phyloP scores from a whole-genome alignment of 2,113 vertebrate species.

The Syngnathus floridae region DNA sequence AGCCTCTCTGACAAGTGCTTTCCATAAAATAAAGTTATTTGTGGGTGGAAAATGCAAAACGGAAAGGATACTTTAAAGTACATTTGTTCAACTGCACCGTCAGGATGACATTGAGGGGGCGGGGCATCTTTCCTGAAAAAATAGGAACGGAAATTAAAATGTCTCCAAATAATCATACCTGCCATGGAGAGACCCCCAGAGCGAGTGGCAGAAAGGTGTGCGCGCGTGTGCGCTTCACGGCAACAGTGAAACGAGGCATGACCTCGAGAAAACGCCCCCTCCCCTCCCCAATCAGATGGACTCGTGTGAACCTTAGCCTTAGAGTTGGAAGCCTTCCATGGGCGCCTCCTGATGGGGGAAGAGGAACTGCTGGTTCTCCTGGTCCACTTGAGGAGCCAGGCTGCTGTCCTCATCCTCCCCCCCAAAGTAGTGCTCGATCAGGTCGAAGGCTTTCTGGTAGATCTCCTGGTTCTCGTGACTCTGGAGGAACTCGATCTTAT shows the following conservation, averaged over 20 bases:
- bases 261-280: constrained; percentile 3
- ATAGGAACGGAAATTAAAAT: constrained; percentile 30
- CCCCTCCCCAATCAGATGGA: constrained; percentile 1
- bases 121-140: constrained; percentile 23
- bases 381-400: constrained; percentile 85
- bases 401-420: constrained; percentile 83
- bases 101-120: constrained; percentile 24
- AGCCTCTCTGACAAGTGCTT: constrained; percentile 1
- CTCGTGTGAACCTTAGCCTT: constrained; percentile 29
- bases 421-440: constrained; percentile 95
- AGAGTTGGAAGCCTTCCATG: constrained; percentile 87
- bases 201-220: constrained; percentile 37
- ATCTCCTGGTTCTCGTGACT: constrained; percentile 99
- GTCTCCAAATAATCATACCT: constrained; percentile 22
- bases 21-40: background rate
- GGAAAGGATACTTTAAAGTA: constrained; percentile 5
- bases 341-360: constrained; percentile 87
- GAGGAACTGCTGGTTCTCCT: constrained; percentile 83
- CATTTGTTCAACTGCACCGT: constrained; percentile 31
- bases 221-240: constrained; percentile 29
- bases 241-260: constrained; percentile 3
- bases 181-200: constrained; percentile 22
- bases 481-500: constrained; percentile 98
- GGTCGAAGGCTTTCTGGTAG: constrained; percentile 97
- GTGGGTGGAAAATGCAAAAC: constrained; percentile 4